Base-by-base conservation (phyloP, 2,888 invertebrate genomes). In the Hypomecis punctinalis region DNA sequence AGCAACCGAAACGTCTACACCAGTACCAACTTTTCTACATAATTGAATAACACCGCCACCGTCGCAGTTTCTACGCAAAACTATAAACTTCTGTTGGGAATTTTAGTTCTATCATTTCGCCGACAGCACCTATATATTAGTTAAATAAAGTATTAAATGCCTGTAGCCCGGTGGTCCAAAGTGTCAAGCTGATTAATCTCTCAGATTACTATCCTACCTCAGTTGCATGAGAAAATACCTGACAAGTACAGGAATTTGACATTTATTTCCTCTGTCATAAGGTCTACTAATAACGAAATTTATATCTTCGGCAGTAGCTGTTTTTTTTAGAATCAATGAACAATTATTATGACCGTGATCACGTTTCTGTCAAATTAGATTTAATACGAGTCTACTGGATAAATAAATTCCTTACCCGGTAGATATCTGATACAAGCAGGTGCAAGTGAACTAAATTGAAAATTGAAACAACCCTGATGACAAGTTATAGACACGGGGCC, bases 141-240 rank as follows among this genome's bases (percentile, higher is more conserved):
- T 52, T 5, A 23, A 23, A 5, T 5, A 4, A 10, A 23, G 46
- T 52, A 60, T 52, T 13, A 33, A 9, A 39, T 60, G 11, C 8
- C 37, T 1, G 51, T 36, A 39, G 43, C 48, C 51, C 42, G 66
- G 66, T 66, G 66, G 66, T 55, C 66, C 36, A 33, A 51, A 10
- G 62, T 48, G 58, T 66, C 66, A 59, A 35, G 36, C 46, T 51
- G 55, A 66, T 47, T 62, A 48, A 61, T 65, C 46, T 62, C 49
- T 59, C 58, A 36, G 40, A 51, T 61, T 61, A 61, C 65, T 45
- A 13, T 40, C 53, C 47, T 37, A 39, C 47, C 47, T 47, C 39
- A 37, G 53, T 39, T 39, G 39, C 23, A 51, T 5, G 6, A 51
- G 11, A 37, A 36, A 49, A 36, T 2, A 5, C 52, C n/a, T 33